Evolutionary conservation across 2,113 vertebrate species (phyloP).

Genomic region (Brachyhypopomus gauderio): DNA sequence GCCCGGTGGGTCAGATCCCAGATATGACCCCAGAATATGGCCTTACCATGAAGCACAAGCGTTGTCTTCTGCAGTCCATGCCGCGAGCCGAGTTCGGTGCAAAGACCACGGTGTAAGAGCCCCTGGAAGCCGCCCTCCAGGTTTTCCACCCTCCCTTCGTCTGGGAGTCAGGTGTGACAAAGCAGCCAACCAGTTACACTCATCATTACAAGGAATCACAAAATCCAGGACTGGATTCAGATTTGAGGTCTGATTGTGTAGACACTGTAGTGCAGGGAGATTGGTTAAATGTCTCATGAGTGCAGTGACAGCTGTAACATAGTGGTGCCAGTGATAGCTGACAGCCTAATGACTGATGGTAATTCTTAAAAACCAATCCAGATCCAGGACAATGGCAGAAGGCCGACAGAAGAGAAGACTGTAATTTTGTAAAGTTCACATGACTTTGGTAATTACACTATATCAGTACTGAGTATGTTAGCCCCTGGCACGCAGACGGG

Average conservation of each 20-base stretch:
- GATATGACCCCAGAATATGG: conserved; percentile 87
- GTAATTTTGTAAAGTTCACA: conserved; percentile 4
- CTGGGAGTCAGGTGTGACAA: too few species aligned
- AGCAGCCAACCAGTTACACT: too few species aligned
- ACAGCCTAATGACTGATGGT: background rate
- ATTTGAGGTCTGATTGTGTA: background rate
- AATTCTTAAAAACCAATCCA: background rate
- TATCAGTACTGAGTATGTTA: conserved; percentile 2
- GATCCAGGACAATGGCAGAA: background rate
- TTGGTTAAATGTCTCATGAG: background rate
- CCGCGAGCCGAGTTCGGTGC: conserved; percentile 53
- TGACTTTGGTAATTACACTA: background rate
- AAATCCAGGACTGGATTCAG: too few species aligned
- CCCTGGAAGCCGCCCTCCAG: too few species aligned
- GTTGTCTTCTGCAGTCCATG: conserved; percentile 73
- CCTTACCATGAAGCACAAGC: conserved; percentile 87
- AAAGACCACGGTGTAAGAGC: too few species aligned
- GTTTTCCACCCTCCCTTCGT: too few species aligned
- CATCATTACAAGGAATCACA: too few species aligned
- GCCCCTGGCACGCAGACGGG: background rate
- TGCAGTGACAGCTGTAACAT: background rate
- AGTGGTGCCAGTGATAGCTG: background rate
- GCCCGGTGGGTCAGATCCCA: conserved; percentile 65
- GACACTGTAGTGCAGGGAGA: background rate
- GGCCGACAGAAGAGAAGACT: background rate